These are phyloP conservation scores for Stigmatopora nigra DNA, from an alignment of 2,113 vertebrate genomes.

Conservation along the genomic window DNA sequence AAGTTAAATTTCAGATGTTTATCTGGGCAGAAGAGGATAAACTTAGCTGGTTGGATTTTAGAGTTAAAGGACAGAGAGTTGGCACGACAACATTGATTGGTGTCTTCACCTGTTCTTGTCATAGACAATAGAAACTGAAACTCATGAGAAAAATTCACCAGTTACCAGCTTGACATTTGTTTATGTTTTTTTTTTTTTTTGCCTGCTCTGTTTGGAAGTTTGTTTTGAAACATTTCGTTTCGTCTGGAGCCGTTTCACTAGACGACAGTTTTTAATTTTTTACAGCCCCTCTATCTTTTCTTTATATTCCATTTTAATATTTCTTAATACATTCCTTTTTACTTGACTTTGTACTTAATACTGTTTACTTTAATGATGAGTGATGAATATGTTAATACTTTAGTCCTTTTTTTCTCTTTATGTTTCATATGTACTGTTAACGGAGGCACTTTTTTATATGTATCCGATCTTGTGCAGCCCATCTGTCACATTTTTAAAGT, in stretches of 20 bases:
- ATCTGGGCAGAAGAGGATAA: conserved; percentile 31
- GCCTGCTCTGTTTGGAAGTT: neutral
- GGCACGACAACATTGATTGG: conserved; percentile 13
- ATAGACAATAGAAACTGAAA: neutral
- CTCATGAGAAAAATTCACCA: too few relatives aligned
- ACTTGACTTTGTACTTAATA: too few relatives aligned
- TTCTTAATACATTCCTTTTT: too few relatives aligned
- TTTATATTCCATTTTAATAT: too few relatives aligned
- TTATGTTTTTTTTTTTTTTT: neutral
- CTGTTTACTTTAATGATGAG: too few relatives aligned
- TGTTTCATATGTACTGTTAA: too few relatives aligned
- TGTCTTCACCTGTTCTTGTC: conserved; percentile 13
- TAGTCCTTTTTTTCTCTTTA: too few relatives aligned
- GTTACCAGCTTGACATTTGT: neutral
- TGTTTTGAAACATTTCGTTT: neutral
- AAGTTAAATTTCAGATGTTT: conserved; percentile 45
- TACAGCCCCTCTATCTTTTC: too few relatives aligned
- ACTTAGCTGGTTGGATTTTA: conserved; percentile 17
- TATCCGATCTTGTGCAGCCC: too few relatives aligned
- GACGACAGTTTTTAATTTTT: neutral
- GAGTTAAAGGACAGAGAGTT: conserved; percentile 11
- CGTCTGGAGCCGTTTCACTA: neutral
- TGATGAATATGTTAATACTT: too few relatives aligned
- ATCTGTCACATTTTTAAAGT: too few relatives aligned
- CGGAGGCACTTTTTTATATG: too few relatives aligned